Base-by-base conservation (phyloP, 2,113 vertebrate species). In the Passerina amoena region DNA sequence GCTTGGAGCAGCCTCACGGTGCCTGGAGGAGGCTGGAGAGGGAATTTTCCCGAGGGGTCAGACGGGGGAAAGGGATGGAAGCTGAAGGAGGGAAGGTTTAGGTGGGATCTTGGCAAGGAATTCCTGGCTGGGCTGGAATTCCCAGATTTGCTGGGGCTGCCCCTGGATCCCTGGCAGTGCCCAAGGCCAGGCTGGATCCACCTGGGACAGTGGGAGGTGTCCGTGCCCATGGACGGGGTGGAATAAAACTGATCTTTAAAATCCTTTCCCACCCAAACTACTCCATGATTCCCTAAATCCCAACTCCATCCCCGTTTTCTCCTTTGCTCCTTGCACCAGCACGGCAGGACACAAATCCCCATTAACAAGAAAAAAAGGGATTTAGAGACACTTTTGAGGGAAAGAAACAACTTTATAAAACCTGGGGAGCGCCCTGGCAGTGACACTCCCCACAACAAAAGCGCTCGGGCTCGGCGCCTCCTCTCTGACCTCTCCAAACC, bases 401-500 rank as follows among this genome's bases (percentile, higher is more conserved):
- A 30, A 61, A 66, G 17, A 35, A 72, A 23, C 24, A 70, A 10
- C 9, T 92, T 69, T 19, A 4, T 20, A 6, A 70, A 81, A 11
- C 7, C 23, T 27, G 2, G 54, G 35, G 5, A 10, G 15, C 3
- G 14, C 38, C 80, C 83, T 33, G n/a, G 3, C 54, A 33, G 15
- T 2, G 44, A 30, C 40, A 30, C n/a, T 57, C 40, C 13, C 69
- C 35, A 73, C 77, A n/a, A 27, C 61, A 66, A 54, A 84, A 33
- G 56, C 45, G 21, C 78, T 82, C 44, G 31, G 69, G 21, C 42
- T 54, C 7, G 3, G 38, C 44, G 53, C 53, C 83, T 86, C 76
- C 73, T 70, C 21, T 6, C 5, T 85, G 92, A 91, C 95, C 90
- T 51, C 42, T 20, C 44, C 60, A 81, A 84, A 81, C 60, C 90